These are phyloP conservation scores for Geopemphigus sp. DNA, from an alignment of 1,140 invertebrate species.

Conservation along the genomic window DNA sequence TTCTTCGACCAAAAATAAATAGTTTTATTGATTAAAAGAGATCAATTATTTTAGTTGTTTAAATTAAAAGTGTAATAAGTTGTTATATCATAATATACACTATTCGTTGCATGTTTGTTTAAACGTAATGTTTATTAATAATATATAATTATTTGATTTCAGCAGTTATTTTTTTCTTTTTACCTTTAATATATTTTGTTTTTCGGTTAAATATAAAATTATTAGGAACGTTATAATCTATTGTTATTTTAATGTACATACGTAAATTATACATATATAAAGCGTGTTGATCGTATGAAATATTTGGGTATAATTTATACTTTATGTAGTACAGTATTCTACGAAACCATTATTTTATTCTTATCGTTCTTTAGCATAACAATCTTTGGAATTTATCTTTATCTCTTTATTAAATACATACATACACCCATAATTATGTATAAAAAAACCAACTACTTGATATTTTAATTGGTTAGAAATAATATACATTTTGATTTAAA, in stretches of 20 bases:
- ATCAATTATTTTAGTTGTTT: neutral
- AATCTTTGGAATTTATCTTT: conserved; percentile 3
- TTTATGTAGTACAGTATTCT: neutral
- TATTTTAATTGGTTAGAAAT: neutral
- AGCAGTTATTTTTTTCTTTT: neutral
- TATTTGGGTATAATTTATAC: neutral
- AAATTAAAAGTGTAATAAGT: neutral
- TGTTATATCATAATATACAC: neutral
- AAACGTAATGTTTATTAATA: neutral
- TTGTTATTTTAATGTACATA: neutral
- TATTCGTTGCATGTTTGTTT: neutral
- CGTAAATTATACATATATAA: neutral
- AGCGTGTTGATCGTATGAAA: neutral
- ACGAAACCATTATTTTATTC: neutral
- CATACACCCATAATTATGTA: neutral
- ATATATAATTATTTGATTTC: neutral
- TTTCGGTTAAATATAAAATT: no score
- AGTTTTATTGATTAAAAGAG: neutral
- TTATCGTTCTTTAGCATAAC: conserved; percentile 8
- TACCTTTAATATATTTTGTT: neutral
- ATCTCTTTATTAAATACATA: neutral
- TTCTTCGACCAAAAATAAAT: neutral
- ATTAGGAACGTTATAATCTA: neutral
- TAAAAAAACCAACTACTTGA: neutral
- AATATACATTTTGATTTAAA: neutral